A percentile compares a stretch with the other conserved stretches of the same genome.
Evolutionary conservation across 1,140 invertebrate genomes (phyloP).

Genomic region (Rhopalosiphum padi): DNA sequence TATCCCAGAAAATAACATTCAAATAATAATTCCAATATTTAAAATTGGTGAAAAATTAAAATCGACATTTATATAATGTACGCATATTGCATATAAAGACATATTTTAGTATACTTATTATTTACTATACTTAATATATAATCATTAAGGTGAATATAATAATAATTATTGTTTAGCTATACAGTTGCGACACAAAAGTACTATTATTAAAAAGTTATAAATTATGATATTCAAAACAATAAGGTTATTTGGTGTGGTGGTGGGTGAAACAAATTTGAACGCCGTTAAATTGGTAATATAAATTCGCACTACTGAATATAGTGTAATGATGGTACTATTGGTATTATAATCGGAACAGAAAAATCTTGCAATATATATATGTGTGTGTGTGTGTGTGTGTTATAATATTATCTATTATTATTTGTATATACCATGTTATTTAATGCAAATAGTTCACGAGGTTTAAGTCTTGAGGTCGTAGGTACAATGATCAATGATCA

Average conservation of each 20-base stretch:
- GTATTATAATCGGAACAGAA: background rate
- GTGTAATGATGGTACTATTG: background rate
- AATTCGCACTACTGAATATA: background rate
- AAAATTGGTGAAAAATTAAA: background rate
- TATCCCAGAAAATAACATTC: background rate
- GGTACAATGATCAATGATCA: background rate
- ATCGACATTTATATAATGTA: background rate
- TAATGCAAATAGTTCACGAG: background rate
- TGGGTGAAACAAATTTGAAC: background rate
- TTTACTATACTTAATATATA: background rate
- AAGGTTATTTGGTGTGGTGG: background rate
- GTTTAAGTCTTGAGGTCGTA: background rate
- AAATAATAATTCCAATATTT: background rate
- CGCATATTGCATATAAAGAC: too few relatives aligned
- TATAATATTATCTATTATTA: background rate
- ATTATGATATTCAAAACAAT: conserved; percentile 3
- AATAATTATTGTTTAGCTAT: background rate
- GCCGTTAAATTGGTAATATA: background rate
- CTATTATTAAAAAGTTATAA: background rate
- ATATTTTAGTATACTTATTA: too few relatives aligned
- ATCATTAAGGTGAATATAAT: background rate
- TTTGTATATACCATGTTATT: background rate
- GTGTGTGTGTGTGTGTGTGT: background rate
- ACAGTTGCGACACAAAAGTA: background rate
- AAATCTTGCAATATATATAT: background rate